Conservation (phyloP, 2,797 vertebrate genomes). For the Pristis pectinata region DNA sequence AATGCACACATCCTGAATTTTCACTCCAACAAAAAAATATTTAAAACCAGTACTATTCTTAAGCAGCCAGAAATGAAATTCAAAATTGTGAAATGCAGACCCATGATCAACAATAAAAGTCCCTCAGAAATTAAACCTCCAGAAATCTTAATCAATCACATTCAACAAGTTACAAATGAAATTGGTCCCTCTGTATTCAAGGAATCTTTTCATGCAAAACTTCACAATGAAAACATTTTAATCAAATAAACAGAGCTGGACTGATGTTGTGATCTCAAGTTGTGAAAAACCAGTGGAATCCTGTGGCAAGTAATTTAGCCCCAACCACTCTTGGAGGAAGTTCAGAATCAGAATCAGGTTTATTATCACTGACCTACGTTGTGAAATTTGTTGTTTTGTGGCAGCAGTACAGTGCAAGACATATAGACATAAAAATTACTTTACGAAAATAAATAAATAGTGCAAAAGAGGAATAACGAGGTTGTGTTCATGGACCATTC, state of each 20-base stretch:
- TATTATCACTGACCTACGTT: no score
- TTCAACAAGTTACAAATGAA: background rate
- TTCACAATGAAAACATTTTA: background rate
- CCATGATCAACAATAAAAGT: background rate
- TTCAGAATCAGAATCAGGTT: no score
- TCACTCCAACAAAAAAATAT: background rate
- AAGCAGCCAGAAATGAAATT: background rate
- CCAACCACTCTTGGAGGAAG: background rate
- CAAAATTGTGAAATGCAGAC: no score
- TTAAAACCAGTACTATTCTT: background rate
- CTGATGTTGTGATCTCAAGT: background rate
- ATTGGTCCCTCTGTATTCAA: background rate
- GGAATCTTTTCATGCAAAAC: background rate
- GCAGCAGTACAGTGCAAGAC: no score
- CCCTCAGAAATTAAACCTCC: background rate
- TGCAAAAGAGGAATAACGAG: no score
- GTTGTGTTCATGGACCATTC: no score
- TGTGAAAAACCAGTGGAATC: background rate
- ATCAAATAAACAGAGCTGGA: background rate
- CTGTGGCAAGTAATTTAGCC: background rate
- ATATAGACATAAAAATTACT: no score
- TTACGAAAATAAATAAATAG: no score
- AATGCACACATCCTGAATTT: background rate
- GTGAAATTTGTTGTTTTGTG: no score
- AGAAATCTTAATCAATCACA: background rate